These are phyloP conservation scores for Talpa occidentalis DNA, from an alignment of 2,113 vertebrate genomes.

Conservation along the genomic window DNA sequence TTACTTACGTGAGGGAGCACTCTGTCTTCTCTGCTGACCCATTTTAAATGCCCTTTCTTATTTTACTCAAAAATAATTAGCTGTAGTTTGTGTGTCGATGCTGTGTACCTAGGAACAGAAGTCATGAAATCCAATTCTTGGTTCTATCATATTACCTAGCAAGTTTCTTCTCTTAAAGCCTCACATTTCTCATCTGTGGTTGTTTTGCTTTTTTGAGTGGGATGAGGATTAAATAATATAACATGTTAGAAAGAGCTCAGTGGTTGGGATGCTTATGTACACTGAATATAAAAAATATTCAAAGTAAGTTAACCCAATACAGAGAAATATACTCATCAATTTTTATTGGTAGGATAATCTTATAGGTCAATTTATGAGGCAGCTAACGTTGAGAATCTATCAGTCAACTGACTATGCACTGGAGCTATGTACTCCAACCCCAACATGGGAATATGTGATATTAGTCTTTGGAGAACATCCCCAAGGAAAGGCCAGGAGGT, in stretches of 20 bases:
- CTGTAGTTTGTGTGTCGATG: neutral
- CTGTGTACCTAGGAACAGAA: neutral
- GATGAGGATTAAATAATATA: neutral
- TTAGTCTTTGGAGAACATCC: neutral
- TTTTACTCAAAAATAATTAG: slow-evolving; percentile 35
- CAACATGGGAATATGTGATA: neutral
- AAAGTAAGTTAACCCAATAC: neutral
- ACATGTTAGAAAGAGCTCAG: neutral
- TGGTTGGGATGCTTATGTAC: neutral
- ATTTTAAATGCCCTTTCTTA: slow-evolving; percentile 32
- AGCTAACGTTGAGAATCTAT: neutral
- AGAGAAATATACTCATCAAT: neutral
- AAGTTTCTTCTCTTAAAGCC: neutral
- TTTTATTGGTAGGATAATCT: neutral
- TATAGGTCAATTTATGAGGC: neutral
- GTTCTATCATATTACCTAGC: slow-evolving; percentile 20
- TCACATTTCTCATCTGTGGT: neutral
- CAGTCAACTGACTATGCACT: neutral
- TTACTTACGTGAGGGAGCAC: neutral
- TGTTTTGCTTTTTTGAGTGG: neutral
- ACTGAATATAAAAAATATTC: neutral
- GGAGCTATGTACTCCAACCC: neutral
- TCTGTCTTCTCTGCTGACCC: slow-evolving; percentile 20
- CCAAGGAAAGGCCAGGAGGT: neutral
- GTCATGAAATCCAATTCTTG: neutral